Evolutionary conservation across 2,888 invertebrate genomes (phyloP).

Genomic region (Papilio gigon): DNA sequence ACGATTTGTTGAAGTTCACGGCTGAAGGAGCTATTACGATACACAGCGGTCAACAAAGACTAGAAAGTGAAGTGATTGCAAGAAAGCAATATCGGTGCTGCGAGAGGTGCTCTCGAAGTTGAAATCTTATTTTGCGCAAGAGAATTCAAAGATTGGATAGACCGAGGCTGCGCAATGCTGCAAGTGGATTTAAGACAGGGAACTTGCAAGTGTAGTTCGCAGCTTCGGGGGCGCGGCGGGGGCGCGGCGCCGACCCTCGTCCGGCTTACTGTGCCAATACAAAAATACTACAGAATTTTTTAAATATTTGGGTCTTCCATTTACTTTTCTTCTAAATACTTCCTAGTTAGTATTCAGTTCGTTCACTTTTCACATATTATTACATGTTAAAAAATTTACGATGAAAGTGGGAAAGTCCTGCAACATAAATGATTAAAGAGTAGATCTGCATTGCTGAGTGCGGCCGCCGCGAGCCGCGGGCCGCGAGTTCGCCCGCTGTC

Average conservation of each 20-base stretch:
- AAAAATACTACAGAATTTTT: too few relatives aligned
- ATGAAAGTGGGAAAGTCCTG: too few relatives aligned
- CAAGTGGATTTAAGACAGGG: conserved; percentile 27
- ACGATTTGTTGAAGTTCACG: not conserved
- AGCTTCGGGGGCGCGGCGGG: not conserved
- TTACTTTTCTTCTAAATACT: too few relatives aligned
- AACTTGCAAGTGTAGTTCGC: conserved; percentile 15
- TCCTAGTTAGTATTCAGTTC: too few relatives aligned
- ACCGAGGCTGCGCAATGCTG: conserved; percentile 1
- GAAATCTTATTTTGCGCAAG: conserved; percentile 10
- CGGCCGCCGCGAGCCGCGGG: too few relatives aligned
- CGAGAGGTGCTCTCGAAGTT: conserved; percentile 6
- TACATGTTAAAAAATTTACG: too few relatives aligned
- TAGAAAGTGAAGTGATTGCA: conserved; percentile 3
- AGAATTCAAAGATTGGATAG: conserved; percentile 22
- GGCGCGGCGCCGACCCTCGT: not conserved
- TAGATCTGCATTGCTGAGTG: too few relatives aligned
- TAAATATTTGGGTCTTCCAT: too few relatives aligned
- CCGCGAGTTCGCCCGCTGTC: too few relatives aligned
- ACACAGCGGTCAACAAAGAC: not conserved
- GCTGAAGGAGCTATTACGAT: not conserved
- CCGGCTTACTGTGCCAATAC: too few relatives aligned
- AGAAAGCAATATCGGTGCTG: conserved; percentile 2
- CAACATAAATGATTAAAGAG: too few relatives aligned
- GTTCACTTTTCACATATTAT: too few relatives aligned